Conservation (phyloP, 2,888 invertebrate species). For the Dynastes tityus region DNA sequence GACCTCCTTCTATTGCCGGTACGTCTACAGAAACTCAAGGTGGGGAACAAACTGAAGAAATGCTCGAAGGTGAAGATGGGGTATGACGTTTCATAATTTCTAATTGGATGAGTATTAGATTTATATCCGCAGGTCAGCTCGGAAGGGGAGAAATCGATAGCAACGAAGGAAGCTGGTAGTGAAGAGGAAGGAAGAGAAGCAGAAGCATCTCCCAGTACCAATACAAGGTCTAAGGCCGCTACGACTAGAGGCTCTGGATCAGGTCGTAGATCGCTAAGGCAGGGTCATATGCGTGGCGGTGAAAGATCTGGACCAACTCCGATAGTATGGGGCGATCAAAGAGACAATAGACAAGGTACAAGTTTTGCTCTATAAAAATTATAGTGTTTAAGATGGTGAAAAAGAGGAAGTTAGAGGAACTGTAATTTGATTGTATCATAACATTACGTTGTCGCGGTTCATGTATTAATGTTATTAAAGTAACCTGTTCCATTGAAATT, state of each 20-base stretch:
- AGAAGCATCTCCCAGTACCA: conserved; percentile 81
- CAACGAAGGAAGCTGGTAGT: conserved; percentile 67
- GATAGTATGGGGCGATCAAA: conserved; percentile 75
- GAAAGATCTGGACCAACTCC: conserved; percentile 74
- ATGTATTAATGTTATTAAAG: too few relatives aligned
- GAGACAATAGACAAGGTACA: conserved; percentile 47
- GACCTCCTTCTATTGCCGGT: conserved; percentile 67
- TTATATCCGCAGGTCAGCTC: conserved; percentile 72
- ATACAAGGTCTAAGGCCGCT: conserved; percentile 69
- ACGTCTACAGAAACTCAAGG: conserved; percentile 65
- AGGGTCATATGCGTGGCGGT: conserved; percentile 62
- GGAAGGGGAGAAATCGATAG: conserved; percentile 76
- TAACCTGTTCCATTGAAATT: too few relatives aligned
- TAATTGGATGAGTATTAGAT: conserved; percentile 3
- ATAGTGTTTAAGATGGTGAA: not conserved
- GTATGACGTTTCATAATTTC: conserved; percentile 57
- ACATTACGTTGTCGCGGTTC: too few relatives aligned
- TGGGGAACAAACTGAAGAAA: conserved; percentile 63
- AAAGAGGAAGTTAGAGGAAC: not conserved
- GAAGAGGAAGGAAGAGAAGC: conserved; percentile 87
- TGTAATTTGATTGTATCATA: too few relatives aligned
- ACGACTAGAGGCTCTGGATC: conserved; percentile 57
- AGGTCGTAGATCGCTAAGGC: conserved; percentile 61
- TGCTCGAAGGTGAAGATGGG: conserved; percentile 68
- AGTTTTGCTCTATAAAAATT: not conserved